Percentiles rank a stretch among this genome's conserved stretches.
These are phyloP conservation scores for Myotis lucifugus DNA, from an alignment of 2,113 vertebrate species.

Conservation along the genomic window DNA sequence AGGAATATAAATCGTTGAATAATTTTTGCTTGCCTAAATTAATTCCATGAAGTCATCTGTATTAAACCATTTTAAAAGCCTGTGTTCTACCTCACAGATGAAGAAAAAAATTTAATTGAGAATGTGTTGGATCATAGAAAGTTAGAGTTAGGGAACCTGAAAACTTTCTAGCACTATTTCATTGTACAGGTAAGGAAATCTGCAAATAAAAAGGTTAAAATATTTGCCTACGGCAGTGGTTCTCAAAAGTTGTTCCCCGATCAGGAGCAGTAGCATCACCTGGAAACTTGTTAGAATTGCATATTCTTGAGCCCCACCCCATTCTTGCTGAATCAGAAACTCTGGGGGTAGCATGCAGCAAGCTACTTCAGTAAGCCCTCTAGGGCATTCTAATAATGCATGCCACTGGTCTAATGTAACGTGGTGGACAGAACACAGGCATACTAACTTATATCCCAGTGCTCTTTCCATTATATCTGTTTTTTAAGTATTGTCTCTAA, in stretches of 20 bases:
- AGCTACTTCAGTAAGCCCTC: background rate
- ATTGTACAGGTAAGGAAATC: background rate
- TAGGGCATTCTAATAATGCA: background rate
- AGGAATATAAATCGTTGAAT: background rate
- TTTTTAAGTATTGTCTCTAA: background rate
- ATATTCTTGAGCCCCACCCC: background rate
- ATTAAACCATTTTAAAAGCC: background rate
- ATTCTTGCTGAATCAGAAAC: background rate
- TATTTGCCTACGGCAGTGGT: background rate
- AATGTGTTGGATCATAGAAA: background rate
- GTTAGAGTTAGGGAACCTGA: background rate
- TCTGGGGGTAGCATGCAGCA: background rate
- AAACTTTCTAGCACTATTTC: background rate
- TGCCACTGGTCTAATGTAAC: background rate
- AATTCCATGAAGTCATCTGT: background rate
- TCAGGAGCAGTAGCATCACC: background rate
- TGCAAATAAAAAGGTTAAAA: background rate
- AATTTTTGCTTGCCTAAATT: slow-evolving; percentile 9
- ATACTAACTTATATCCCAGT: background rate
- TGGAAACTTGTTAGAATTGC: background rate
- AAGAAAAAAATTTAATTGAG: background rate
- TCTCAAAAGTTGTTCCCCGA: background rate
- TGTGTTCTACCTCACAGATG: background rate
- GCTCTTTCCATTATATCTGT: background rate
- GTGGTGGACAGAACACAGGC: background rate